phyloP scores from a whole-genome alignment of 35 echinoderm and acorn worm species.

The Lytechinus variegatus region DNA sequence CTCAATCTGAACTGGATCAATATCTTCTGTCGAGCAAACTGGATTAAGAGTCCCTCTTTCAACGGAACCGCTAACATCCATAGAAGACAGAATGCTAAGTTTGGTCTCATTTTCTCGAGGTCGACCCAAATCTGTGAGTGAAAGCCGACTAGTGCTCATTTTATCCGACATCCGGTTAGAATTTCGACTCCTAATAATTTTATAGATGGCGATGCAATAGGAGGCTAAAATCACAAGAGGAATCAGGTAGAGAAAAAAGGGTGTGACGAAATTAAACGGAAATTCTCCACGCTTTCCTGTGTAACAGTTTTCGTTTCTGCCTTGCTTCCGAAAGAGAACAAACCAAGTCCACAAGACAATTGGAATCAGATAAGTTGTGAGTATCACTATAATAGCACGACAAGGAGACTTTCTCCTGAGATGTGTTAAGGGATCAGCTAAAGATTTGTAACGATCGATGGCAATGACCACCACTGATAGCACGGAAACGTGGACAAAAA shows the following conservation, averaged over 20 bases:
- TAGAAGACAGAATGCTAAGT: not conserved
- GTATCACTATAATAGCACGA: slow-evolving; percentile 39
- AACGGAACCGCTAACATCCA: not conserved
- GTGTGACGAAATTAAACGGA: slow-evolving; percentile 47
- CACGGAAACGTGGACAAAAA: slow-evolving; percentile 63
- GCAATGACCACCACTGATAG: slow-evolving; percentile 55
- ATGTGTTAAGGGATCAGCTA: slow-evolving; percentile 48
- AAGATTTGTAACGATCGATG: slow-evolving; percentile 60
- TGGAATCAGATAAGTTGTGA: slow-evolving; percentile 48
- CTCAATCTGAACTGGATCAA: not conserved
- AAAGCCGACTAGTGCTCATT: no score
- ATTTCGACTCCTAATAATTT: slow-evolving; percentile 26
- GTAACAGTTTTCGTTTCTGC: not conserved
- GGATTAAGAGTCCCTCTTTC: not conserved
- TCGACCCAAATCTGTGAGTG: not conserved
- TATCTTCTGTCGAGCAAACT: not conserved
- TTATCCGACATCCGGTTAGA: not conserved
- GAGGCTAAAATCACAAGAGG: not conserved
- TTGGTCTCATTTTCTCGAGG: not conserved
- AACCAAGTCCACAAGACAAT: slow-evolving; percentile 48
- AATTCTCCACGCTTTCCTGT: slow-evolving; percentile 44
- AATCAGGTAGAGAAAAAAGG: slow-evolving; percentile 52
- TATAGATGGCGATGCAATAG: slow-evolving; percentile 45
- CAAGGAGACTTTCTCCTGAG: slow-evolving; percentile 23
- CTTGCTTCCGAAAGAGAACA: slow-evolving; percentile 47